phyloP scores from a whole-genome alignment of 1,140 invertebrate species.

The Drosophila persimilis region DNA sequence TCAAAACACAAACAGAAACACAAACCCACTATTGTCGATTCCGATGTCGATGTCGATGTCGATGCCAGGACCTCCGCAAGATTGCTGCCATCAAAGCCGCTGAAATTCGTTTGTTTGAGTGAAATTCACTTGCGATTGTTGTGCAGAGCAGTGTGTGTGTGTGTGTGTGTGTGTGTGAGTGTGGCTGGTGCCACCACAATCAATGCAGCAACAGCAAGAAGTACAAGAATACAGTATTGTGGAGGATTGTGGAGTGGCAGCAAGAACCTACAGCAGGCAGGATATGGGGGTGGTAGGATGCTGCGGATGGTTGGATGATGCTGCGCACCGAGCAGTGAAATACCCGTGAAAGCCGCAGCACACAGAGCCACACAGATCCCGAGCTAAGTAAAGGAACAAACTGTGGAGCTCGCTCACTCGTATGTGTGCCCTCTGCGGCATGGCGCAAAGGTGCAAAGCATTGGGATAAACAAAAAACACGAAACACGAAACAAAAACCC shows the following conservation, averaged over 20 bases:
- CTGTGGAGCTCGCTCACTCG: too few relatives aligned
- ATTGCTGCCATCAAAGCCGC: constrained; percentile 32
- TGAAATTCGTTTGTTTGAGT: constrained; percentile 37
- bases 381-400: constrained; percentile 18
- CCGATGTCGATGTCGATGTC: too few relatives aligned
- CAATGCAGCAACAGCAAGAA: constrained; percentile 16
- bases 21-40: constrained; percentile 2
- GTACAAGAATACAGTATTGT: not conserved
- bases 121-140: constrained; percentile 70
- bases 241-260: too few relatives aligned
- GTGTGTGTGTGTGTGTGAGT: too few relatives aligned
- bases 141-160: constrained; percentile 28
- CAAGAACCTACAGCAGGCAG: not conserved
- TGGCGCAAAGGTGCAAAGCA: constrained; percentile 61
- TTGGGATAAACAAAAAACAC: constrained; percentile 60
- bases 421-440: constrained; percentile 16
- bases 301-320: not conserved
- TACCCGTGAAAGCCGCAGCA: constrained; percentile 56
- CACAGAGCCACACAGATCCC: not conserved
- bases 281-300: not conserved
- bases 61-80: constrained; percentile 7
- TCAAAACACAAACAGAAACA: constrained; percentile 39
- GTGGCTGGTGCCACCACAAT: constrained; percentile 38
- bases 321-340: constrained; percentile 51
- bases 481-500: constrained; percentile 43